Conservation (phyloP, 2,888 invertebrate species). For the Watsonalla cultraria region DNA sequence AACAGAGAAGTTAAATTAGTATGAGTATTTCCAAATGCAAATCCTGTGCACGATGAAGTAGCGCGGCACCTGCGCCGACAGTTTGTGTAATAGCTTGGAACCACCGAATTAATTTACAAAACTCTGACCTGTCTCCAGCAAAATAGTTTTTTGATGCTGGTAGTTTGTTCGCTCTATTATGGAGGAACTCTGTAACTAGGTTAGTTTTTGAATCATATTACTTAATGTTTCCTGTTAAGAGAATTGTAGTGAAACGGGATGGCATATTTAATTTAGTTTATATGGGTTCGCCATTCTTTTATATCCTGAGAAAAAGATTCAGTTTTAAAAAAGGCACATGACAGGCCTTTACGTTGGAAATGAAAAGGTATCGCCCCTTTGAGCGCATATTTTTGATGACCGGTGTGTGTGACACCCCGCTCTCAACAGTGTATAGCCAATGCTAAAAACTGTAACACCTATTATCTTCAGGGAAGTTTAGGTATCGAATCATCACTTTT, state of each 20-base stretch:
- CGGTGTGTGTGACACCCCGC: constrained; percentile 36
- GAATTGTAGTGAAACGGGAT: neutral
- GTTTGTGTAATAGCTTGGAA: constrained; percentile 72
- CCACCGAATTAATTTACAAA: constrained; percentile 73
- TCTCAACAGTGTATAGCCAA: constrained; percentile 15
- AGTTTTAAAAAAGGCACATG: constrained; percentile 5
- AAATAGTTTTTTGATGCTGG: constrained; percentile 61
- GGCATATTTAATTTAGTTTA: neutral
- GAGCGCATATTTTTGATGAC: constrained; percentile 40
- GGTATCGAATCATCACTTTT: neutral
- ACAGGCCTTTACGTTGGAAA: constrained; percentile 24
- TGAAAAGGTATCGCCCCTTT: constrained; percentile 33
- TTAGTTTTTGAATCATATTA: constrained; percentile 24
- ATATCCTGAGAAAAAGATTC: neutral
- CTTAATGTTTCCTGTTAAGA: neutral
- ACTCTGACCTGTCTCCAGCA: constrained; percentile 62
- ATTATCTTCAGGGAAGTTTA: constrained; percentile 13
- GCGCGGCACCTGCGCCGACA: constrained; percentile 71
- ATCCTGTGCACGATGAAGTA: constrained; percentile 50
- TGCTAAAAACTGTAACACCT: constrained; percentile 13
- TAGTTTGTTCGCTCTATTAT: constrained; percentile 34
- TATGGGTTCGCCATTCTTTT: neutral
- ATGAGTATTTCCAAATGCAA: constrained; percentile 67
- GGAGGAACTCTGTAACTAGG: constrained; percentile 23
- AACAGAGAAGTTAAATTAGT: constrained; percentile 71